Evolutionary conservation across 92 coral and sea anemone species (phyloP), one percentile per base, ranked within the genome.

Genomic region (Zoanthus sociatus): DNA sequence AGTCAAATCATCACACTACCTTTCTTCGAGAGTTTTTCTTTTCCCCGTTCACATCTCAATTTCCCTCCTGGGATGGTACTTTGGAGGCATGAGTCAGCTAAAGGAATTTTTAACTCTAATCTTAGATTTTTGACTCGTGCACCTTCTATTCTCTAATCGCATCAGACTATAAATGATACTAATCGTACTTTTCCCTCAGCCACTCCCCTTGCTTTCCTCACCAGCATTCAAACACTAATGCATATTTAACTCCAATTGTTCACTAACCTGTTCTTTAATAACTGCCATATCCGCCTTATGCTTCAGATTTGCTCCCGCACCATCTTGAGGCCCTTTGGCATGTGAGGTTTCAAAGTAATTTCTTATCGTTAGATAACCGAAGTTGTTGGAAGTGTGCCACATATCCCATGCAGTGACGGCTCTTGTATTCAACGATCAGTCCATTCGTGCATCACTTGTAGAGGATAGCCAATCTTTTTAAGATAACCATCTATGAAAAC

Each of bases 341-440:
- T 58, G 64, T 4, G 68, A 61, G 26, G 68, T 61, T 61, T 61
- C 26, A 31, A 61, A n/a, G 68, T 61, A 61, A n/a, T 3, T 61
- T 61, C 26, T 18, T 17, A 61, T 61, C 9, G 68, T 61, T 61
- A 61, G 8, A 16, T 61, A 61, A 61, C 68, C 68, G 4, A 61
- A 16, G 68, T 61, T 9, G 9, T 61, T 61, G 26, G 63, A 75
- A 15, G 48, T 70, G 77, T 47, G 91, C 83, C 54, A 88, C 88
- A 81, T 83, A 91, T 15, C 91, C 93, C 79, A 88, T 44, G 61
- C 87, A 88, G 51, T 83, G 91, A 37, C 82, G 88, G 46, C 88
- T 91, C 70, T 83, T 91, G 77, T 91, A 91, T 30, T 91, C 92
- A 71, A 1, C 90, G 76, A 70, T 79, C 90, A 4, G 87, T 79